Evolutionary conservation across 2,888 invertebrate species (phyloP).

Genomic region (Invenusta paracnida): DNA sequence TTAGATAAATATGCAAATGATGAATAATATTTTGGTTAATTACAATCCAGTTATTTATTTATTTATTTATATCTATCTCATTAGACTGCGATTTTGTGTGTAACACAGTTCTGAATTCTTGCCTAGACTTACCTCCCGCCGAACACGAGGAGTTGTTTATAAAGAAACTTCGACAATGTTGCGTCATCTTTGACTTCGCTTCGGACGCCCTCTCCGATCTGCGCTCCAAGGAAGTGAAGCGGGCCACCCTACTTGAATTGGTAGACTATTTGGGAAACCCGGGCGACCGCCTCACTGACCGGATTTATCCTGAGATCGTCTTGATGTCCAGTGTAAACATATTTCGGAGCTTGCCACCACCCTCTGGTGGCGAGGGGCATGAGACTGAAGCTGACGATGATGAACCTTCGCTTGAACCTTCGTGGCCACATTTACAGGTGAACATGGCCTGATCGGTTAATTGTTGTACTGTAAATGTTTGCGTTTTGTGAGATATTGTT

Average conservation of each 20-base stretch:
- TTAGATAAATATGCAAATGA: no score
- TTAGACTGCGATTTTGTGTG: no score
- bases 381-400: slow-evolving; percentile 99
- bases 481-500: no score
- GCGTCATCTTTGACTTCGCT: slow-evolving; percentile 96
- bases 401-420: slow-evolving; percentile 95
- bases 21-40: no score
- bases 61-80: no score
- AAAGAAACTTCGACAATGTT: slow-evolving; percentile 93
- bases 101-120: no score
- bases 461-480: no score
- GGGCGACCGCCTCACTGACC: slow-evolving; percentile 87
- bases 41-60: no score
- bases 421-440: slow-evolving; percentile 89
- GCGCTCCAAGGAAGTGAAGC: slow-evolving; percentile 97
- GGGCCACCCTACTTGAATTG: slow-evolving; percentile 90
- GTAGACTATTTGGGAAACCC: slow-evolving; percentile 87
- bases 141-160: slow-evolving; percentile 94
- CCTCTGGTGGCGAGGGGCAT: slow-evolving; percentile 67
- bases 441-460: no score
- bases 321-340: slow-evolving; percentile 79
- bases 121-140: slow-evolving; percentile 66
- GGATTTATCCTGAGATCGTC: slow-evolving; percentile 94
- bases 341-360: slow-evolving; percentile 93
- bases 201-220: slow-evolving; percentile 83